These are phyloP conservation scores for Noturus placidus DNA, from an alignment of 2,113 vertebrate genomes.

Conservation along the genomic window DNA sequence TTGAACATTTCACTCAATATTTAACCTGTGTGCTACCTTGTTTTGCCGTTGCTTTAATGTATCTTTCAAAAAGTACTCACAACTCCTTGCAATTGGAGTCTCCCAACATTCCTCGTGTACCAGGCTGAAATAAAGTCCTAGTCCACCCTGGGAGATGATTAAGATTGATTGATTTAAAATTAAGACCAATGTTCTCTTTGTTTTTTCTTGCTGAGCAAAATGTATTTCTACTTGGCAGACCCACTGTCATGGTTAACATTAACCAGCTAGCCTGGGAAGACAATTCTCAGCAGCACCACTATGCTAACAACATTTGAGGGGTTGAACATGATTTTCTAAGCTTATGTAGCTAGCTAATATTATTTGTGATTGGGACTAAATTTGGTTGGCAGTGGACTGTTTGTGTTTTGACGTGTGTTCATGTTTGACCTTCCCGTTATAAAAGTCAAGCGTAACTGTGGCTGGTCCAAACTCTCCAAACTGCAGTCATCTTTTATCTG, in stretches of 20 bases:
- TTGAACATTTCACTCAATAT: neutral
- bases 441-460: neutral
- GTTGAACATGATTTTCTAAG: neutral
- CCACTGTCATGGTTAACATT: neutral
- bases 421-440: neutral
- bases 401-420: neutral
- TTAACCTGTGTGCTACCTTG: neutral
- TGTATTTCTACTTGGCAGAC: neutral
- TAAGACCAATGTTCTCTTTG: neutral
- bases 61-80: neutral
- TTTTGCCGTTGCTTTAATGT: neutral
- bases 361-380: neutral
- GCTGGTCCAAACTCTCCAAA: neutral
- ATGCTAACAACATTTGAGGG: neutral
- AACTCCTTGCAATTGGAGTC: neutral
- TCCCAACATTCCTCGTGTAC: neutral
- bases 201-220: neutral
- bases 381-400: neutral
- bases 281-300: neutral
- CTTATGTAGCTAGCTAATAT: neutral
- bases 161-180: neutral
- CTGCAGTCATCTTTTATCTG: neutral
- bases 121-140: neutral
- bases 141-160: neutral
- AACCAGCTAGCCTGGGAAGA: neutral